phyloP scores from a whole-genome alignment of 2,888 invertebrate genomes.

The Rhingia rostrata region DNA sequence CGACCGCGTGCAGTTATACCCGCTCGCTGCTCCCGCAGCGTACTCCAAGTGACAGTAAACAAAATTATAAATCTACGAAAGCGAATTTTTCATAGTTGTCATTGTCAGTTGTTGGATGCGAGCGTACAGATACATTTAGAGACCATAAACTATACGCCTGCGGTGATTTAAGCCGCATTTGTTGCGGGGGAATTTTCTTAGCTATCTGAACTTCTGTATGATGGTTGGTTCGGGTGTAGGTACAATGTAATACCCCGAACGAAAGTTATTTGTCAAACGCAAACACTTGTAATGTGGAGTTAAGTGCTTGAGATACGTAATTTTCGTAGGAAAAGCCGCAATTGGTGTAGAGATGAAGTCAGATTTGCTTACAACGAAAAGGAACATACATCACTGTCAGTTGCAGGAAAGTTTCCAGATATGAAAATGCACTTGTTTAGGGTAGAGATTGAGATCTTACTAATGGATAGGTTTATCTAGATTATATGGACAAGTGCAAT shows the following conservation, averaged over 20 bases:
- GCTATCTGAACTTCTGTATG: not conserved
- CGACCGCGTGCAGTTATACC: slow-evolving; percentile 10
- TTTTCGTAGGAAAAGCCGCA: not conserved
- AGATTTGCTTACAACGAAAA: slow-evolving; percentile 1
- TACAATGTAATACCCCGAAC: slow-evolving; percentile 12
- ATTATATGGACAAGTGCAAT: too few species aligned
- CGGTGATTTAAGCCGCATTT: slow-evolving; percentile 18
- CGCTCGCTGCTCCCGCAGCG: too few species aligned
- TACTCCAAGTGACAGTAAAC: slow-evolving; percentile 51
- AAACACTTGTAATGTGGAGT: slow-evolving; percentile 8
- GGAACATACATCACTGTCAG: not conserved
- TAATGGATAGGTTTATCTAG: too few species aligned
- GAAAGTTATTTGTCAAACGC: slow-evolving; percentile 41
- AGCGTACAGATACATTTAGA: not conserved
- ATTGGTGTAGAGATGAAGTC: not conserved
- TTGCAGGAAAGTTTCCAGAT: too few species aligned
- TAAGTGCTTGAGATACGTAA: not conserved
- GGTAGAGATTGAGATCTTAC: too few species aligned
- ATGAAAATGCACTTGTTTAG: too few species aligned
- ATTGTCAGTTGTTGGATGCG: slow-evolving; percentile 14
- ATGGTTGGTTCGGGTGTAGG: not conserved
- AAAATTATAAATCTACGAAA: slow-evolving; percentile 56
- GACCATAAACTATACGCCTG: slow-evolving; percentile 23
- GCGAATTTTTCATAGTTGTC: slow-evolving; percentile 46
- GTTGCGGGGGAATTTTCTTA: not conserved